A percentile compares a stretch with the other conserved stretches of the same genome.
These are phyloP conservation scores for Sparus aurata DNA, from an alignment of 2,797 vertebrate species.

Conservation along the genomic window DNA sequence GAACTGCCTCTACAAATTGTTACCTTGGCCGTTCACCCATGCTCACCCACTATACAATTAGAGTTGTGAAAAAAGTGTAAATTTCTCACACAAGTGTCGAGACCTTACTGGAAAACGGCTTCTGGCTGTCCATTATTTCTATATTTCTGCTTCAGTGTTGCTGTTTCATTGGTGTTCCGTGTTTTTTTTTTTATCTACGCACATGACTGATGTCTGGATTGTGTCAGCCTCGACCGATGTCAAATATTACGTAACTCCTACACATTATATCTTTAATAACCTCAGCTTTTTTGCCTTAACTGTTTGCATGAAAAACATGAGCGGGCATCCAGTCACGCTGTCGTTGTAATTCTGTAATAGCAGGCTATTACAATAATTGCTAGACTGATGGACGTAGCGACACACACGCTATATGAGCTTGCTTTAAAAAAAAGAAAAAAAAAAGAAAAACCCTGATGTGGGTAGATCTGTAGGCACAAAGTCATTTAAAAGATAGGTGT, in stretches of 20 bases:
- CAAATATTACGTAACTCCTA: not conserved
- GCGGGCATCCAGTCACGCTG: too few relatives aligned
- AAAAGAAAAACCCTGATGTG: too few relatives aligned
- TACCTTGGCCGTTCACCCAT: not conserved
- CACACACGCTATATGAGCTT: too few relatives aligned
- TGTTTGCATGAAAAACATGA: too few relatives aligned
- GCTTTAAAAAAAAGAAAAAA: too few relatives aligned
- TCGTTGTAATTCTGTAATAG: too few relatives aligned
- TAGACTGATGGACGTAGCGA: too few relatives aligned
- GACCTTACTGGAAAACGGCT: constrained; percentile 2
- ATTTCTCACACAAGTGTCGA: constrained; percentile 18
- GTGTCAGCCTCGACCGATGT: not conserved
- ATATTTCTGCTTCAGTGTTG: not conserved
- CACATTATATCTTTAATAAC: too few relatives aligned
- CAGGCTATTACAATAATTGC: too few relatives aligned
- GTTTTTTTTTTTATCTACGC: constrained; percentile 4
- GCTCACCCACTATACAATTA: not conserved
- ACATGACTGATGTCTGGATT: not conserved
- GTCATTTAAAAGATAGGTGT: too few relatives aligned
- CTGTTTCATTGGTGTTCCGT: constrained; percentile 12
- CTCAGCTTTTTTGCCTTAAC: too few relatives aligned
- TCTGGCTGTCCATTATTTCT: not conserved
- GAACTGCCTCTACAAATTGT: not conserved
- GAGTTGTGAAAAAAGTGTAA: constrained; percentile 9
- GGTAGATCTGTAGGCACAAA: too few relatives aligned